Conservation (phyloP, 2,113 vertebrate species). For the Craseonycteris thonglongyai region DNA sequence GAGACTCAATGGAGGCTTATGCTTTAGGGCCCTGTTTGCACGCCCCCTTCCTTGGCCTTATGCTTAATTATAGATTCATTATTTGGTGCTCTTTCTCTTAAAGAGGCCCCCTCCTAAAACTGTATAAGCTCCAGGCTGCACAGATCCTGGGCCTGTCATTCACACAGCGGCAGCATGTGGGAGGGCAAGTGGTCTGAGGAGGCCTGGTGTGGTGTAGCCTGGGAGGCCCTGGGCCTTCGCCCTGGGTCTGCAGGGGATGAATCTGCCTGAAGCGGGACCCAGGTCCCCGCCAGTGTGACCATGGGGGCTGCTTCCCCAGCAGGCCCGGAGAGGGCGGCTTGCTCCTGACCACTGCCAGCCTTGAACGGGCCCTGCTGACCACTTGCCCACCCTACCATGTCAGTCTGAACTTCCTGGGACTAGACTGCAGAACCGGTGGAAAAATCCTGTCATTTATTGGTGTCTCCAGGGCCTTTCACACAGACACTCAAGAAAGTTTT, state of each 20-base stretch:
- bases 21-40: not conserved
- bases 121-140: not conserved
- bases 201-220: not conserved
- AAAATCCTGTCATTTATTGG: not conserved
- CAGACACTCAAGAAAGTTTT: not conserved
- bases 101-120: not conserved
- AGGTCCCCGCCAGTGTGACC: not conserved
- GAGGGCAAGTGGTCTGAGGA: not conserved
- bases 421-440: not conserved
- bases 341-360: too few relatives aligned
- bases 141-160: not conserved
- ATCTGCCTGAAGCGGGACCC: not conserved
- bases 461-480: not conserved
- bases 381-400: fast-evolving
- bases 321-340: too few relatives aligned
- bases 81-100: not conserved
- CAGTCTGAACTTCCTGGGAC: not conserved
- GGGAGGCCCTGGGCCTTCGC: not conserved
- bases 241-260: not conserved
- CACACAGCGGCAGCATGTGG: not conserved
- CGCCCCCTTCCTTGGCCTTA: not conserved
- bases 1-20: not conserved
- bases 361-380: not conserved
- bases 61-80: not conserved
- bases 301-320: not conserved